These are phyloP conservation scores for Dryobotodes eremita DNA, from an alignment of 2,888 invertebrate species.

Conservation along the genomic window DNA sequence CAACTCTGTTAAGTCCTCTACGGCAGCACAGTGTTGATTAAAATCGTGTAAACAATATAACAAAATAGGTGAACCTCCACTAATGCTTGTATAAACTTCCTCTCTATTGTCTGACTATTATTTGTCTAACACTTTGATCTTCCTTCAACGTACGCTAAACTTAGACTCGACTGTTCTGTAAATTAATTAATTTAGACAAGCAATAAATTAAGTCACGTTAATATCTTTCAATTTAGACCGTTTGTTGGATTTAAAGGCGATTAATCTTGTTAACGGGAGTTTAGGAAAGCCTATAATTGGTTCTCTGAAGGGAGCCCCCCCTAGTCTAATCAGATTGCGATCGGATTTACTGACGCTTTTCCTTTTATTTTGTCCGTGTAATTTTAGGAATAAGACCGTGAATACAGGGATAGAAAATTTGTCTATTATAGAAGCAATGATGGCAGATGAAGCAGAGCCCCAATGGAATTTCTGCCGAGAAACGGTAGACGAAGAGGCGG, in stretches of 20 bases:
- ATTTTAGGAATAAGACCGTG: background rate
- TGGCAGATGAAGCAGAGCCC: too few species aligned
- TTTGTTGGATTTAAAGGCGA: slow-evolving; percentile 61
- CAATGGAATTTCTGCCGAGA: too few species aligned
- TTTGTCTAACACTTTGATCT: slow-evolving; percentile 18
- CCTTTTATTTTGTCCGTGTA: background rate
- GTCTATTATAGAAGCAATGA: too few species aligned
- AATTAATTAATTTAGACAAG: slow-evolving; percentile 50
- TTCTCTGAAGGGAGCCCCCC: slow-evolving; percentile 37
- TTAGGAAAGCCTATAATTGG: slow-evolving; percentile 58
- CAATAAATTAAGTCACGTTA: slow-evolving; percentile 59
- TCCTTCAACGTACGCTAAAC: background rate
- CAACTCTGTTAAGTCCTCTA: background rate
- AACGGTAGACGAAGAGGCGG: too few species aligned
- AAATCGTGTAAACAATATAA: slow-evolving; percentile 14
- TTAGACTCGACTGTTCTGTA: slow-evolving; percentile 40
- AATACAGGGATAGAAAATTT: too few species aligned
- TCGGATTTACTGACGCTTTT: slow-evolving; percentile 25
- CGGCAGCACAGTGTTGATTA: slow-evolving; percentile 11
- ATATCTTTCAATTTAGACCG: slow-evolving; percentile 64
- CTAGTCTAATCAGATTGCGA: slow-evolving; percentile 36
- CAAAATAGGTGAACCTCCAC: slow-evolving; percentile 1
- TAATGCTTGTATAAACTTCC: slow-evolving; percentile 22
- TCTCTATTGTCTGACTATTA: slow-evolving; percentile 16
- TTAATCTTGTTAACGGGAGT: slow-evolving; percentile 65